Base-by-base conservation (phyloP, 2,888 invertebrate genomes). In the Drosophila melanosoma region DNA sequence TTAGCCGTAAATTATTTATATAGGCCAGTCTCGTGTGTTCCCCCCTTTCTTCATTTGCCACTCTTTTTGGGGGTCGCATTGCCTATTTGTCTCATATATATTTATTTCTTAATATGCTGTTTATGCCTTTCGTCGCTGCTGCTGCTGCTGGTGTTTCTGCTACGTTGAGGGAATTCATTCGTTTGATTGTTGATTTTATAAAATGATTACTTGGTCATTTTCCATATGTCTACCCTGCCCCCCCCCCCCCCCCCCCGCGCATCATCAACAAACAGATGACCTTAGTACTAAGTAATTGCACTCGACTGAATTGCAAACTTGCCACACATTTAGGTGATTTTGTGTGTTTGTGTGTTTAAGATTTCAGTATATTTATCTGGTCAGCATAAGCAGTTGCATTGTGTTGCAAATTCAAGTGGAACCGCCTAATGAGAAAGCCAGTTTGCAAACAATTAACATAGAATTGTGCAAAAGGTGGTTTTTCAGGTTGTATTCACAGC, bases 151-250 rank as follows among this genome's bases (percentile, higher is more conserved):
- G 20, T 32, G 69, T 26, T 26, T 26, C 26, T 64, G 62, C 58
- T 57, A 67, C 76, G 76, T 59, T 74, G 32, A 26, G 82, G 85
- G 86, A 71, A 64, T 82, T 62, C 69, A 60, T 29, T 12, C 23
- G 38, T 69, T 73, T 65, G 64, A 74, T 81, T 84, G 81, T 81
- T 71, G 63, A 76, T 79, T 62, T 74, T 76, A 66, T 76, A 81
- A 84, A 89, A 76, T 89, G 87, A 89, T 87, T 89, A 89, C 77
- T 76, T 69, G 83, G 74, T 78, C 48, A 82, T 84, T 83, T 85
- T 82, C 75, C 76, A 81, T 82, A 79, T 76, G 73, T 63, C 69
- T 40, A 56, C 58, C 63, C 52, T 54, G 6, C 29, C 29, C 5
- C 29, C 29, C 29, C 29, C 29, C 29, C 29, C 29, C 5, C 29